These are phyloP conservation scores for Daphoenositta chrysoptera DNA, from an alignment of 2,113 vertebrate species.

Conservation along the genomic window DNA sequence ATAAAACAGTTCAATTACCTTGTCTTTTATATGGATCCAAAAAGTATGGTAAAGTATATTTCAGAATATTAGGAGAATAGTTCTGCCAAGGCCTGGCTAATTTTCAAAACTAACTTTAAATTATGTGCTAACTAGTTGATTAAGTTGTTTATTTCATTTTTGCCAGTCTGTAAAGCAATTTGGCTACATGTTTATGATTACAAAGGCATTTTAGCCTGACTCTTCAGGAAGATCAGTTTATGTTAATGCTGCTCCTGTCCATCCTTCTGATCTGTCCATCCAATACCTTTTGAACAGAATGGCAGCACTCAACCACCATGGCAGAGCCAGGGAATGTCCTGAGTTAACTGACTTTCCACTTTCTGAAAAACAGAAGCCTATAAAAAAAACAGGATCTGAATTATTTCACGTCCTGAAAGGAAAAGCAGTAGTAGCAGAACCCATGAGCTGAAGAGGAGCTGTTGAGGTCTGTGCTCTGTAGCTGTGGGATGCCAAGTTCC, in stretches of 20 bases:
- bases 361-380: background rate
- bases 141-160: background rate
- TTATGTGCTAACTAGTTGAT: background rate
- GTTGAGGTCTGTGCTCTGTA: accelerated
- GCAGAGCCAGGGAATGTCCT: background rate
- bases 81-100: background rate
- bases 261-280: background rate
- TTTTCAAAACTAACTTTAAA: background rate
- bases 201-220: background rate
- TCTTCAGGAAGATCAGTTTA: background rate
- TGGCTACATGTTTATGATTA: background rate
- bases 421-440: background rate
- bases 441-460: background rate
- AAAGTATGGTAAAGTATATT: background rate
- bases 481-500: too few relatives aligned
- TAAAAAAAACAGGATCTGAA: background rate
- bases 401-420: background rate
- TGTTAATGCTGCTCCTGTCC: background rate
- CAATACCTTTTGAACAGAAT: background rate
- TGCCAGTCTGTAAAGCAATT: background rate
- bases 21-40: conserved; percentile 15
- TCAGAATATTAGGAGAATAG: background rate
- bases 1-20: conserved; percentile 62
- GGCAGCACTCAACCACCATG: background rate
- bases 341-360: background rate